phyloP scores from a whole-genome alignment of 2,797 vertebrate genomes.

The Poecilia picta region DNA sequence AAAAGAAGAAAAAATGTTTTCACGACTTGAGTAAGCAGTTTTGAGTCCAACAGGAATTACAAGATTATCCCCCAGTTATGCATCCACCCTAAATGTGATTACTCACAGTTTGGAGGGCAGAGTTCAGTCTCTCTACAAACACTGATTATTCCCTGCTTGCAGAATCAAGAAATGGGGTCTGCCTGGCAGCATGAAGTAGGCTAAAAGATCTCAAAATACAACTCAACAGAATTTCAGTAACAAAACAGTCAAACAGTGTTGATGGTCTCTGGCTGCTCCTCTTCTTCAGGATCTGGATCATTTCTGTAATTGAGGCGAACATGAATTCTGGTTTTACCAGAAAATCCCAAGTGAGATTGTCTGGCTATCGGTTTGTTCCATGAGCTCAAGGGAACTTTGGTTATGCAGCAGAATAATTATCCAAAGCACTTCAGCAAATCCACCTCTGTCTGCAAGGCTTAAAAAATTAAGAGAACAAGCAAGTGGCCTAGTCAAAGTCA shows the following conservation, averaged over 20 bases:
- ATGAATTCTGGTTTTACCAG: background rate
- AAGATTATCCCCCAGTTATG: background rate
- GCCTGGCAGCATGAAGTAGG: background rate
- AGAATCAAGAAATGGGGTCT: background rate
- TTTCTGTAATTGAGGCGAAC: background rate
- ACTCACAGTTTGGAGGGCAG: background rate
- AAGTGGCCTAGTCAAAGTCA: background rate
- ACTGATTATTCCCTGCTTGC: background rate
- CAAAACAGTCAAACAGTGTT: background rate
- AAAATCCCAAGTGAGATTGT: background rate
- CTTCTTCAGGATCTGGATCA: background rate
- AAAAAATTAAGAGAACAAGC: background rate
- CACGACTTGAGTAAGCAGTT: background rate
- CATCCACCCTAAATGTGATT: background rate
- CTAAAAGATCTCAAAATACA: background rate
- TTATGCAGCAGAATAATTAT: background rate
- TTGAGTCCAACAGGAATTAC: background rate
- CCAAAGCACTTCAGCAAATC: background rate
- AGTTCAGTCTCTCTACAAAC: background rate
- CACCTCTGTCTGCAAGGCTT: background rate
- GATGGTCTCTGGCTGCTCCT: background rate
- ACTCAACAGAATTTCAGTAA: background rate
- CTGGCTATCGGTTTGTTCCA: background rate
- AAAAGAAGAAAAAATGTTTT: background rate
- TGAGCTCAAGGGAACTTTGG: background rate